Percentiles rank a stretch among this genome's conserved stretches.
These are phyloP conservation scores for Anabacerthia variegaticeps DNA, from an alignment of 2,797 vertebrate genomes.

Conservation along the genomic window DNA sequence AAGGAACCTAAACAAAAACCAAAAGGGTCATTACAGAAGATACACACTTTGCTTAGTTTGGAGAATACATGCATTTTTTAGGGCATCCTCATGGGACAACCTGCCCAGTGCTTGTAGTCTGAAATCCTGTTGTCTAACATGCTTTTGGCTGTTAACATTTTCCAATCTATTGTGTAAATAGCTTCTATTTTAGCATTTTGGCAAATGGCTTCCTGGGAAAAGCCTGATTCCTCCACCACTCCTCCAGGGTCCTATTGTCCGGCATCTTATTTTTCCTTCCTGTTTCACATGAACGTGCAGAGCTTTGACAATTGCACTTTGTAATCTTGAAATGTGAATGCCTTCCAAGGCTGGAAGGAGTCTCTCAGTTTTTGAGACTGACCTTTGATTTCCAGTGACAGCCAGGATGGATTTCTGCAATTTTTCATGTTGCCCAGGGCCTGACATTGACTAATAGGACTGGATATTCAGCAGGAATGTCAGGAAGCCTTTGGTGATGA, in stretches of 20 bases:
- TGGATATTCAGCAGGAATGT: slow-evolving; percentile 38
- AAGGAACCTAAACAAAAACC: not conserved
- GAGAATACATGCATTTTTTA: not conserved
- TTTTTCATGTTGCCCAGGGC: slow-evolving; percentile 18
- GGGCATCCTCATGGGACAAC: fast-evolving
- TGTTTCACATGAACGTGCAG: not conserved
- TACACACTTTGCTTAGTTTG: not conserved
- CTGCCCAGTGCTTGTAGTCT: not conserved
- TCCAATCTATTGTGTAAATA: slow-evolving; percentile 18
- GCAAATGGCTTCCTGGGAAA: slow-evolving; percentile 6
- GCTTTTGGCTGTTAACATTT: not conserved
- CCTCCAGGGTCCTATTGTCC: slow-evolving; percentile 24
- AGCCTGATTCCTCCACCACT: not conserved
- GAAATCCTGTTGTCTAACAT: slow-evolving; percentile 4
- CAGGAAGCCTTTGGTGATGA: not conserved
- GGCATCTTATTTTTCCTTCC: slow-evolving; percentile 53
- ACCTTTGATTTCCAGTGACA: slow-evolving; percentile 56
- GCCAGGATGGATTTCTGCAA: slow-evolving; percentile 55
- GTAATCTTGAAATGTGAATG: slow-evolving; percentile 22
- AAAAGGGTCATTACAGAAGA: not conserved
- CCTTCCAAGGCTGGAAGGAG: slow-evolving; percentile 40
- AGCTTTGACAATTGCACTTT: slow-evolving; percentile 43
- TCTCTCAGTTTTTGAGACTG: slow-evolving; percentile 34
- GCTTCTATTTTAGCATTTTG: slow-evolving; percentile 42
- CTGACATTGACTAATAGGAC: slow-evolving; percentile 56